Evolutionary conservation across 2,797 vertebrate species (phyloP).

Genomic region (Balearica regulorum): DNA sequence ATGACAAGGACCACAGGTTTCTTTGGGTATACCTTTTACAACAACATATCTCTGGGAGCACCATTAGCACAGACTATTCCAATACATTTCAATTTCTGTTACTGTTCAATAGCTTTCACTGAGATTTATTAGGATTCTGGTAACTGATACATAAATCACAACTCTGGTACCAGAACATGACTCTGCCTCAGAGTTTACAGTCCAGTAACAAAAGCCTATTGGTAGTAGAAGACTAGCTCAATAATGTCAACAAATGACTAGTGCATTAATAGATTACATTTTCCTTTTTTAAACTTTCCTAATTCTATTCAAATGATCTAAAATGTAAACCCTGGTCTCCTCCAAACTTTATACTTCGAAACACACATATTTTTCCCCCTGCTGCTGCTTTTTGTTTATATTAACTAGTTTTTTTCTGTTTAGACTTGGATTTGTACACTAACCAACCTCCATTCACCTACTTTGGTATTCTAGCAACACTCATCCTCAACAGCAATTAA

Average conservation of each 20-base stretch:
- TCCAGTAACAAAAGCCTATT: background rate
- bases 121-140: background rate
- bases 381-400: background rate
- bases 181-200: background rate
- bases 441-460: background rate
- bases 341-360: background rate
- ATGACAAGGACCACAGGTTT: background rate
- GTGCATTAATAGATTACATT: background rate
- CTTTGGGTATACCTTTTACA: background rate
- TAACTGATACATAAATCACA: background rate
- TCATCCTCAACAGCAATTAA: background rate
- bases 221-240: background rate
- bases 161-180: background rate
- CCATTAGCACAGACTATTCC: background rate
- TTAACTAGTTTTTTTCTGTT: background rate
- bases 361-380: background rate
- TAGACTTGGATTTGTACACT: background rate
- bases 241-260: background rate
- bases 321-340: background rate
- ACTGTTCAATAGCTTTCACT: background rate
- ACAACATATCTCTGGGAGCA: background rate
- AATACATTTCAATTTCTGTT: background rate
- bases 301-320: background rate
- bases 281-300: background rate
- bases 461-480: background rate